Evolutionary conservation across 1,140 invertebrate species (phyloP).

Genomic region (Campoletis sonorensis): DNA sequence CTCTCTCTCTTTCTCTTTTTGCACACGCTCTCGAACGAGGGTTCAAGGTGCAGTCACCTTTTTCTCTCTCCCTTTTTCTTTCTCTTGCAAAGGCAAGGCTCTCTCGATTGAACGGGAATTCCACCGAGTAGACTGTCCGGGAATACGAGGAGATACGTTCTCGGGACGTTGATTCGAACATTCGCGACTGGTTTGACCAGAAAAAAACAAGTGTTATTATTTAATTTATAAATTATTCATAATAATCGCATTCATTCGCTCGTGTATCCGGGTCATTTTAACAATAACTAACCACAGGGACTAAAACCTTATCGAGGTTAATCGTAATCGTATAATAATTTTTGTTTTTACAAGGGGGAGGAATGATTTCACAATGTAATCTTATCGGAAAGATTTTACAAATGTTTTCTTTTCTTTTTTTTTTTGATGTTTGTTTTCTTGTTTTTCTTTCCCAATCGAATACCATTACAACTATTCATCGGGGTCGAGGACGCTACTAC

Average conservation of each 20-base stretch:
- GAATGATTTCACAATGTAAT: neutral
- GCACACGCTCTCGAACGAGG: constrained; percentile 48
- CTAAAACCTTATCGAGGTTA: constrained; percentile 7
- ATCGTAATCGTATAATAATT: neutral
- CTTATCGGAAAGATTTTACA: neutral
- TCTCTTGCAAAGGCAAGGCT: neutral
- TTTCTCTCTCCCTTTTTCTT: constrained; percentile 38
- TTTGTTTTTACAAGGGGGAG: neutral
- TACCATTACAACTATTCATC: neutral
- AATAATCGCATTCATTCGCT: neutral
- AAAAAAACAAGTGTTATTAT: neutral
- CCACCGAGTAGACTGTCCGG: constrained; percentile 63
- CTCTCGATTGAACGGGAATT: constrained; percentile 64
- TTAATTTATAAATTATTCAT: neutral
- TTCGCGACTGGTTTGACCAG: neutral
- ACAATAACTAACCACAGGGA: neutral
- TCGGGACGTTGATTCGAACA: too few relatives aligned
- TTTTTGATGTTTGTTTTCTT: too few relatives aligned
- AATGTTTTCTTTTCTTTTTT: too few relatives aligned
- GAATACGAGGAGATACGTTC: constrained; percentile 44
- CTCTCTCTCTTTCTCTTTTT: too few relatives aligned
- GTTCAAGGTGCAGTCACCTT: constrained; percentile 70
- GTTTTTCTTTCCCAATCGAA: neutral
- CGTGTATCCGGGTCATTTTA: neutral
- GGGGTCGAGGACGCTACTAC: neutral